These are phyloP conservation scores for Drosophila watanabei DNA, from an alignment of 1,140 invertebrate species.

Conservation along the genomic window DNA sequence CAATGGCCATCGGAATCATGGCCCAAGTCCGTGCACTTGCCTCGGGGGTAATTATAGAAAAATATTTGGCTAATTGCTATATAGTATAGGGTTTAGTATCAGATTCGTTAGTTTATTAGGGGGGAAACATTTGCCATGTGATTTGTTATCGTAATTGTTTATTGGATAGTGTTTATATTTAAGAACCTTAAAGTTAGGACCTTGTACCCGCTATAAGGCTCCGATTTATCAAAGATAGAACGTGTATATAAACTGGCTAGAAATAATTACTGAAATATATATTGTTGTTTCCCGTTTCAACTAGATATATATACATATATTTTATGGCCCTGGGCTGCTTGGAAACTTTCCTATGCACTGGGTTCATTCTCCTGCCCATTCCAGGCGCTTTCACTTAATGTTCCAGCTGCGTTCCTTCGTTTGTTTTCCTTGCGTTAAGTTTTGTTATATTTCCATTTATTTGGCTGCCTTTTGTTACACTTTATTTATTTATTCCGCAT, in stretches of 20 bases:
- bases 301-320: background rate
- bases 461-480: slow-evolving; percentile 80
- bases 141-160: slow-evolving; percentile 36
- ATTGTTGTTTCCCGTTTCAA: slow-evolving; percentile 5
- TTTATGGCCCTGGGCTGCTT: background rate
- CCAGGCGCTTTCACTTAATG: slow-evolving; percentile 43
- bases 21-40: slow-evolving; percentile 32
- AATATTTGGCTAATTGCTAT: slow-evolving; percentile 42
- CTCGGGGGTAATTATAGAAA: slow-evolving; percentile 43
- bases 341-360: background rate
- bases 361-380: slow-evolving; percentile 20
- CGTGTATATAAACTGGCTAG: background rate
- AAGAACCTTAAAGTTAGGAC: background rate
- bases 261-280: background rate
- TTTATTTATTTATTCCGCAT: slow-evolving; percentile 83
- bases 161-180: slow-evolving; percentile 18
- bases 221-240: background rate
- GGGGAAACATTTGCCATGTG: slow-evolving; percentile 19
- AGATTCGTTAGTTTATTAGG: slow-evolving; percentile 28
- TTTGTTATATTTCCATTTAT: slow-evolving; percentile 81
- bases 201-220: background rate
- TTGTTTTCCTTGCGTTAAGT: slow-evolving; percentile 66
- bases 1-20: slow-evolving; percentile 34
- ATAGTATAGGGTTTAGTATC: slow-evolving; percentile 30
- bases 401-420: slow-evolving; percentile 48